Evolutionary conservation across 2,888 invertebrate genomes (phyloP), one percentile per base, ranked within the genome.

Genomic region (Oligia fasciuncula): DNA sequence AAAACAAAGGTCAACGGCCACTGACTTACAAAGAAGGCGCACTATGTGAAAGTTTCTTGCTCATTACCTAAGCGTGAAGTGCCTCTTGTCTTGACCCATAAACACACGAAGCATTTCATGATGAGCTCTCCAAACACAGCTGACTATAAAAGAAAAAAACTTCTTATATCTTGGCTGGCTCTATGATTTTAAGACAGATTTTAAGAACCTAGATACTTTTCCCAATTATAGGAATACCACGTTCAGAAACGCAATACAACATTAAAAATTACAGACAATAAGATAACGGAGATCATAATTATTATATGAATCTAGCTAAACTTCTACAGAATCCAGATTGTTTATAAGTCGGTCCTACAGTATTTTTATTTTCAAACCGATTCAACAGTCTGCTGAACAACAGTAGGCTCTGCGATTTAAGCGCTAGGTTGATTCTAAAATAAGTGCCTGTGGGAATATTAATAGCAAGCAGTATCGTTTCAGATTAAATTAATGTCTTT

Each of bases 401-500:
- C 5, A 79, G 40, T 65, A 75, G 6, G 29, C 29, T 29, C 14
- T 77, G 57, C 46, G 14, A 40, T n/a, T 29, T 0, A 79, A 57
- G 57, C 40, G 57, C 23, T 65, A 51, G 9, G 11, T 0, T 23
- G 5, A 2, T 0, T 2, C 14, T 49, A 40, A 40, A 40, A 46
- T 9, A n/a, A n/a, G 14, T 14, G n/a, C 66, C 57, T 51, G 4
- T 43, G 4, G 0, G 0, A 40, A 57, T 11, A 4, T 23, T 57
- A 6, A 4, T 57, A 23, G 77, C 66, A 67, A 49, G 1, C 5
- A 60, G 29, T 49, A 17, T 14, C 40, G 29, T 2, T 40, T 49
- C 5, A 13, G 6, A 29, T 17, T 11, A 54, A 63, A 29, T 35
- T 0, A 8, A 60, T 46, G 23, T 17, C 49, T 19, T 17, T 0